These are phyloP conservation scores for Aspiorhynchus laticeps DNA, from an alignment of 2,113 vertebrate species.

Conservation along the genomic window DNA sequence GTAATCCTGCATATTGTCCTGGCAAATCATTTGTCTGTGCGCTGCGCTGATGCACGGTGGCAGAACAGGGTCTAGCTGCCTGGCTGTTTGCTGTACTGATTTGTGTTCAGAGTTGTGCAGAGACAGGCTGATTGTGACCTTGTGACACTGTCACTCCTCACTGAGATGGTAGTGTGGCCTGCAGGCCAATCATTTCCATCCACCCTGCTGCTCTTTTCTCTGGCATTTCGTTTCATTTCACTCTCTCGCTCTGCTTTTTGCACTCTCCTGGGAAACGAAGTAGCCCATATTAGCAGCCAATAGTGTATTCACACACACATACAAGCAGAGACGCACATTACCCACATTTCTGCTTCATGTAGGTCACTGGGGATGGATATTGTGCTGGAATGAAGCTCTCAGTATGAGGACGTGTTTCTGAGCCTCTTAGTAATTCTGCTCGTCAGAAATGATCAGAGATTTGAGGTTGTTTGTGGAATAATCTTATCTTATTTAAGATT, in stretches of 20 bases:
- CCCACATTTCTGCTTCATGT: constrained; percentile 12
- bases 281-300: not conserved
- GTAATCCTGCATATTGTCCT: constrained; percentile 15
- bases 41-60: not conserved
- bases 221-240: not conserved
- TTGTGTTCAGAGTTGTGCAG: not conserved
- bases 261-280: constrained; percentile 15
- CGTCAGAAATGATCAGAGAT: not conserved
- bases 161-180: constrained; percentile 10
- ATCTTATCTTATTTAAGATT: not conserved
- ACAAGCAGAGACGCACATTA: not conserved
- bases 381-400: not conserved
- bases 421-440: not conserved
- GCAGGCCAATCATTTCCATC: constrained; percentile 14
- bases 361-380: constrained; percentile 9
- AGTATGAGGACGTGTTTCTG: not conserved
- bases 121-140: constrained; percentile 17
- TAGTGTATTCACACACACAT: not conserved
- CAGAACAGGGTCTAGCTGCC: constrained; percentile 6
- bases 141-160: constrained; percentile 16
- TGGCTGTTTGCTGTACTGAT: constrained; percentile 22
- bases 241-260: constrained; percentile 9
- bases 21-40: not conserved
- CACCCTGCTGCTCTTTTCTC: constrained; percentile 16
- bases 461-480: not conserved